phyloP scores from a whole-genome alignment of 2,797 vertebrate genomes.

The Columba guinea region DNA sequence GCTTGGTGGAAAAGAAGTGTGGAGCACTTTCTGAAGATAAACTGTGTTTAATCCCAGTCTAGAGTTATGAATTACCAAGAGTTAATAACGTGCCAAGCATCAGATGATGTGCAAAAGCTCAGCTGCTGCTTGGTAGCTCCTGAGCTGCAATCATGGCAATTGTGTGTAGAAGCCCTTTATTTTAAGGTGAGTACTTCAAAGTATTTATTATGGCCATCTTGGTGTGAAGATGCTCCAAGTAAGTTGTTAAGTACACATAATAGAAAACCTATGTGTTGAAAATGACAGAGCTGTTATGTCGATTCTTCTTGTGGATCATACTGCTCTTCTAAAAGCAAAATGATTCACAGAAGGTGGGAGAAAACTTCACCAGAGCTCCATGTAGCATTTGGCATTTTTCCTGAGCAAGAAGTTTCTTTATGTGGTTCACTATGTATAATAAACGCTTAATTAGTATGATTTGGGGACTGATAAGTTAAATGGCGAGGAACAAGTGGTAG shows the following conservation, averaged over 20 bases:
- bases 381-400: slow-evolving; percentile 66
- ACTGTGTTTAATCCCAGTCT: slow-evolving; percentile 3
- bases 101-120: not conserved
- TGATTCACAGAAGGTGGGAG: slow-evolving; percentile 40
- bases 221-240: slow-evolving; percentile 45
- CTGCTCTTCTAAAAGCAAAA: slow-evolving; percentile 10
- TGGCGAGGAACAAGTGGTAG: slow-evolving; percentile 39
- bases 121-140: slow-evolving; percentile 5
- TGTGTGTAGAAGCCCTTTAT: slow-evolving; percentile 38
- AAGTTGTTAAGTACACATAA: slow-evolving; percentile 22
- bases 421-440: slow-evolving; percentile 57
- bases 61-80: not conserved
- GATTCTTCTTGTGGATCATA: slow-evolving; percentile 3
- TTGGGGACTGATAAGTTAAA: slow-evolving; percentile 64
- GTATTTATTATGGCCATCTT: slow-evolving; percentile 27
- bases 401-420: slow-evolving; percentile 45
- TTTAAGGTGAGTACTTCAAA: slow-evolving; percentile 49
- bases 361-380: not conserved
- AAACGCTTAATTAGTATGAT: slow-evolving; percentile 60
- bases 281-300: slow-evolving; percentile 14
- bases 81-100: not conserved
- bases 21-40: not conserved
- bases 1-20: not conserved
- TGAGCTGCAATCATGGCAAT: not conserved
- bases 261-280: slow-evolving; percentile 23